Evolutionary conservation across 2,888 invertebrate genomes (phyloP).

Genomic region (Cyclophora albipunctata): DNA sequence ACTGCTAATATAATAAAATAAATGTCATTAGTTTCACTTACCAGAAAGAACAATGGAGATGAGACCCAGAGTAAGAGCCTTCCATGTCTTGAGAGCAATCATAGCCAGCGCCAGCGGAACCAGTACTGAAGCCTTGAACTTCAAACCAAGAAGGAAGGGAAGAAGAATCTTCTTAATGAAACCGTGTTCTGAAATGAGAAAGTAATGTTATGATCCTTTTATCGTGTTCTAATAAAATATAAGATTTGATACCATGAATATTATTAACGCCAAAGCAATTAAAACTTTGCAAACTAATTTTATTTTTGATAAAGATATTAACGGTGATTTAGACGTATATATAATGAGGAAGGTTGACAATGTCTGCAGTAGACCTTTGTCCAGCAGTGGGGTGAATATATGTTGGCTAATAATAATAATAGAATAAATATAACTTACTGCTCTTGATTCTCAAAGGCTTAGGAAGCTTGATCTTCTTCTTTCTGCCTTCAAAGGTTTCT

Average conservation of each 20-base stretch:
- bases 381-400: too few species aligned
- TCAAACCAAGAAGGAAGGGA: conserved; percentile 89
- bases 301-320: too few species aligned
- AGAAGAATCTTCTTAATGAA: conserved; percentile 89
- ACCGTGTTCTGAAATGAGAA: conserved; percentile 80
- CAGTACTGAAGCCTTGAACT: conserved; percentile 89
- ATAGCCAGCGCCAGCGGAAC: conserved; percentile 87
- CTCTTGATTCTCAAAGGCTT: conserved; percentile 70
- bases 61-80: conserved; percentile 88
- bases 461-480: conserved; percentile 70
- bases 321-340: too few species aligned
- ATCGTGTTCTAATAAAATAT: neutral
- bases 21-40: conserved; percentile 24
- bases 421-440: conserved; percentile 37
- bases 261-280: too few species aligned
- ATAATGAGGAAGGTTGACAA: too few species aligned
- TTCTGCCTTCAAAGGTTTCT: conserved; percentile 63
- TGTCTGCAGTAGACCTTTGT: too few species aligned
- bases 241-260: too few species aligned
- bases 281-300: too few species aligned
- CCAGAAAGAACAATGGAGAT: conserved; percentile 89
- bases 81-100: conserved; percentile 92
- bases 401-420: too few species aligned
- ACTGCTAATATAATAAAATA: too few species aligned
- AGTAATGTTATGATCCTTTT: conserved; percentile 1